A percentile compares a stretch with the other conserved stretches of the same genome.
Evolutionary conservation across 2,888 invertebrate species (phyloP).

Genomic region (Agrochola circellaris): DNA sequence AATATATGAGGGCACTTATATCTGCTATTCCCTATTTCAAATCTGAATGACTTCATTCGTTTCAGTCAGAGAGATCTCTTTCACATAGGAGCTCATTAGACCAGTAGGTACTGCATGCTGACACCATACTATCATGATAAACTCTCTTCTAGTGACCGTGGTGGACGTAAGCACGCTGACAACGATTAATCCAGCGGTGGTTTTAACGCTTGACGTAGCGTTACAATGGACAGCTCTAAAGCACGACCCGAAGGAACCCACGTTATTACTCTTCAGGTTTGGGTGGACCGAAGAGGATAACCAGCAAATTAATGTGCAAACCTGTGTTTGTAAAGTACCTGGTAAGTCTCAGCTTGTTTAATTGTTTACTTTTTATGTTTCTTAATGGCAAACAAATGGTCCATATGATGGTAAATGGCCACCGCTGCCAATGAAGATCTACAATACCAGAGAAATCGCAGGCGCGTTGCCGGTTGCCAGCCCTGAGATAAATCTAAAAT

Average conservation of each 20-base stretch:
- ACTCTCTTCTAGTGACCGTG: constrained; percentile 71
- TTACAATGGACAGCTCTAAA: constrained; percentile 77
- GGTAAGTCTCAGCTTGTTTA: constrained; percentile 66
- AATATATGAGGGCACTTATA: not conserved
- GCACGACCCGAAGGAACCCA: constrained; percentile 77
- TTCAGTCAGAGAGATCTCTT: not conserved
- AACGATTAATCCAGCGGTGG: constrained; percentile 63
- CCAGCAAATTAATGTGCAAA: constrained; percentile 59
- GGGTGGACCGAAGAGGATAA: constrained; percentile 74
- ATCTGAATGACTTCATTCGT: not conserved
- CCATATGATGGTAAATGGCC: not conserved
- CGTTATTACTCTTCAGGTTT: constrained; percentile 81
- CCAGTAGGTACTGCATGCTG: not conserved
- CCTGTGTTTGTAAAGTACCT: constrained; percentile 79
- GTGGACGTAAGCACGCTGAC: constrained; percentile 75
- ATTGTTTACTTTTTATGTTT: not conserved
- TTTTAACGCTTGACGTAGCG: constrained; percentile 76
- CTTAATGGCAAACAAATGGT: not conserved
- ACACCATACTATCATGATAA: not conserved
- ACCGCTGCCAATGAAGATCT: not conserved
- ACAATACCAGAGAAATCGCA: not conserved
- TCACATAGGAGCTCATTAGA: not conserved
- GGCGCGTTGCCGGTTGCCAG: not conserved
- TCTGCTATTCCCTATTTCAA: not conserved
- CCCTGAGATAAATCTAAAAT: not conserved